A percentile compares a stretch with the other conserved stretches of the same genome.
These are phyloP conservation scores for Stegastes partitus DNA, from an alignment of 2,113 vertebrate genomes.

Conservation along the genomic window DNA sequence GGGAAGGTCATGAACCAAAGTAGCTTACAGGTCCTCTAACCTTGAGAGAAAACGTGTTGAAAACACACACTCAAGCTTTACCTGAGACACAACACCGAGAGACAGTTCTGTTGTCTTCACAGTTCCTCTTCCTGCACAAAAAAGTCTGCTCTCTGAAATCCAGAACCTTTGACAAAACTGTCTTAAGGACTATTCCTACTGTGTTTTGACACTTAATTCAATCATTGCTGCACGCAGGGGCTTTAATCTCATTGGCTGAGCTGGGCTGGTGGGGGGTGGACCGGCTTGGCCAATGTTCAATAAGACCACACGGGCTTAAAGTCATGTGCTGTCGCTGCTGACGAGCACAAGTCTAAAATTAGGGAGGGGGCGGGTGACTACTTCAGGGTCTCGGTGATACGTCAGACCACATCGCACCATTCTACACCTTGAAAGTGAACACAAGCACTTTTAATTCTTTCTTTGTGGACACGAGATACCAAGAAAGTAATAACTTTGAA, in stretches of 20 bases:
- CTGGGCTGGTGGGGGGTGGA: slow-evolving; percentile 6
- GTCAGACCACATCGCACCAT: slow-evolving; percentile 15
- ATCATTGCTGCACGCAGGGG: slow-evolving; percentile 13
- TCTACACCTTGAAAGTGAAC: slow-evolving; percentile 12
- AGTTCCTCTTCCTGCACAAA: slow-evolving; percentile 25
- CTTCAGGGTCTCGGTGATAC: slow-evolving; percentile 33
- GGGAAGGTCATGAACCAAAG: slow-evolving; percentile 48
- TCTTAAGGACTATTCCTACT: slow-evolving; percentile 22
- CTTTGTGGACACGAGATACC: no score
- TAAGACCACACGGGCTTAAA: slow-evolving; percentile 42
- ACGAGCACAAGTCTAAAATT: slow-evolving; percentile 66
- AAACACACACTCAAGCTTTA: slow-evolving; percentile 48
- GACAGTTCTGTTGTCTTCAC: slow-evolving; percentile 37
- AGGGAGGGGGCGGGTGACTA: slow-evolving; percentile 25
- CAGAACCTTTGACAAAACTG: slow-evolving; percentile 5
- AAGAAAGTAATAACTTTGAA: no score
- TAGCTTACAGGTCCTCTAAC: slow-evolving; percentile 33
- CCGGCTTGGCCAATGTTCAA: slow-evolving; percentile 53
- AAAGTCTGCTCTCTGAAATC: slow-evolving; percentile 16
- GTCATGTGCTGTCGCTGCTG: slow-evolving; percentile 59
- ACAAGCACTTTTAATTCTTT: not conserved
- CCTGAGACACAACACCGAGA: slow-evolving; percentile 48
- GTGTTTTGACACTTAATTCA: slow-evolving; percentile 63
- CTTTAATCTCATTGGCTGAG: slow-evolving; percentile 65
- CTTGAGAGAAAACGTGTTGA: slow-evolving; percentile 33